These are phyloP conservation scores for Rhaphigaster nebulosa DNA, from an alignment of 2,888 invertebrate genomes.

Conservation along the genomic window DNA sequence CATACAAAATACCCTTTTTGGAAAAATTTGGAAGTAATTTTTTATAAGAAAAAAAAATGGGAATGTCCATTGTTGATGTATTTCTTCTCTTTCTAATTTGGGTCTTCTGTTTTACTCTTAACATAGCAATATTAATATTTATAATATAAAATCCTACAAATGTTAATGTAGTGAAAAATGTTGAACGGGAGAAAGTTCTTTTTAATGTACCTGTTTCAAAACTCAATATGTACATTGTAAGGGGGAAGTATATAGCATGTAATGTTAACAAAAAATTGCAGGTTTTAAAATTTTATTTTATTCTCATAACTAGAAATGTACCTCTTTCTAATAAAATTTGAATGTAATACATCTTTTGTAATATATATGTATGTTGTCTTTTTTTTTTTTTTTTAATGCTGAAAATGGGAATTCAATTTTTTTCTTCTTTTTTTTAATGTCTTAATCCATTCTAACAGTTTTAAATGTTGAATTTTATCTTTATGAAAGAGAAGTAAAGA, in stretches of 20 bases:
- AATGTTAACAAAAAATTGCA: slow-evolving; percentile 49
- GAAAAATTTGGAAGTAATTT: slow-evolving; percentile 49
- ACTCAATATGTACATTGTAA: slow-evolving; percentile 48
- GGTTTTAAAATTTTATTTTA: slow-evolving; percentile 53
- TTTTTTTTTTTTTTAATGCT: neutral
- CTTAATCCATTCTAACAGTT: neutral
- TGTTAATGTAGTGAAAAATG: neutral
- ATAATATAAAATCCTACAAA: slow-evolving; percentile 28
- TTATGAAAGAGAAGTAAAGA: neutral
- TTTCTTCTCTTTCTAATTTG: slow-evolving; percentile 41
- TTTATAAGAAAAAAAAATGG: slow-evolving; percentile 42
- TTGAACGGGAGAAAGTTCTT: slow-evolving; percentile 8
- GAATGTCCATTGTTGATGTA: slow-evolving; percentile 49
- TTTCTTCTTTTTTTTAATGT: neutral
- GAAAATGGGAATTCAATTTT: neutral
- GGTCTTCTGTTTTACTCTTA: slow-evolving; percentile 21
- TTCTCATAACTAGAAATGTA: slow-evolving; percentile 25
- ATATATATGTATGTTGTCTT: neutral
- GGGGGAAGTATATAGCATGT: slow-evolving; percentile 37
- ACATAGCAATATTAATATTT: slow-evolving; percentile 49
- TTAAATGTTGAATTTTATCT: slow-evolving; percentile 1
- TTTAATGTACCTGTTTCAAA: slow-evolving; percentile 54
- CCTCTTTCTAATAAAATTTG: slow-evolving; percentile 37
- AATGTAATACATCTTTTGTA: slow-evolving; percentile 16
- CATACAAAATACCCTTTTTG: slow-evolving; percentile 53